A percentile compares a stretch with the other conserved stretches of the same genome.
Conservation (phyloP, 2,113 vertebrate species). For the Isurus oxyrinchus region DNA sequence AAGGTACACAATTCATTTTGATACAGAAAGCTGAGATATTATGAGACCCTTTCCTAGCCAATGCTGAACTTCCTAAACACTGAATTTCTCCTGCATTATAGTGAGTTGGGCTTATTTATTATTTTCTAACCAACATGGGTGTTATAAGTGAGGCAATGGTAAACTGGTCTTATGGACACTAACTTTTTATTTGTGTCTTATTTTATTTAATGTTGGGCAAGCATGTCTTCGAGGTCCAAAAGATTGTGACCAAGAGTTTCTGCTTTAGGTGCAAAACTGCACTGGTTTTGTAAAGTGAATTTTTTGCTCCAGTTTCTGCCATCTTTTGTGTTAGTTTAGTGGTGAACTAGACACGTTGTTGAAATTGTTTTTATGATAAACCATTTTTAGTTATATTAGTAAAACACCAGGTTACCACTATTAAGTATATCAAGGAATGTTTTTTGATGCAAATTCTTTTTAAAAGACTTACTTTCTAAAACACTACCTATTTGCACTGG, state of each 20-base stretch:
- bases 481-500: no score
- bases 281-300: neutral
- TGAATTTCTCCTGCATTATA: neutral
- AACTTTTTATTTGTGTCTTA: neutral
- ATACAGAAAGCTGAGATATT: neutral
- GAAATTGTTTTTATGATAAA: neutral
- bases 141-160: neutral
- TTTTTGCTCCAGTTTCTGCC: neutral
- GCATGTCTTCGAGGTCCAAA: neutral
- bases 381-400: neutral
- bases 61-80: neutral
- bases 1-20: constrained; percentile 63
- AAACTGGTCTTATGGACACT: neutral
- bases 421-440: neutral
- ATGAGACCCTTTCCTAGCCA: neutral
- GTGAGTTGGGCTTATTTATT: neutral
- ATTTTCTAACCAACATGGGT: no score
- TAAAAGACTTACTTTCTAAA: no score
- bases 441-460: neutral
- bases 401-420: neutral
- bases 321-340: neutral
- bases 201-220: neutral
- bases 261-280: neutral
- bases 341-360: neutral
- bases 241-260: neutral